Conservation (phyloP, 2,888 invertebrate genomes). For the Malthinus seriepunctatus region DNA sequence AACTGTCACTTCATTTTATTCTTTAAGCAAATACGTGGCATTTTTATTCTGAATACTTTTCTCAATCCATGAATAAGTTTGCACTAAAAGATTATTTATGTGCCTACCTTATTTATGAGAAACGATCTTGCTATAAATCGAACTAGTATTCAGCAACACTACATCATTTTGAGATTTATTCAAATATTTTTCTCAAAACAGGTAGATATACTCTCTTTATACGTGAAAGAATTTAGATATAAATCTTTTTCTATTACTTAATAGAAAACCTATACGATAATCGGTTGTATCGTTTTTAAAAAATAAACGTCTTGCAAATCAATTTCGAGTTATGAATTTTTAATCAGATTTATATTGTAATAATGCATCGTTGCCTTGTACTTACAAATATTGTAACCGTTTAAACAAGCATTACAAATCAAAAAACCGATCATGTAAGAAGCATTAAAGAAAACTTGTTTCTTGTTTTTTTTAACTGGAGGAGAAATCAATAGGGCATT, state of each 20-base stretch:
- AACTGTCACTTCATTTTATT: constrained; percentile 34
- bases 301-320: not conserved
- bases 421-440: constrained; percentile 45
- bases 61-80: constrained; percentile 40
- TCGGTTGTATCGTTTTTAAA: not conserved
- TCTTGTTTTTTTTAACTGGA: constrained; percentile 32
- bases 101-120: constrained; percentile 37
- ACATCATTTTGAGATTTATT: constrained; percentile 35
- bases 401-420: constrained; percentile 47
- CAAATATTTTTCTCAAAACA: constrained; percentile 23
- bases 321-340: too few relatives aligned
- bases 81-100: constrained; percentile 42
- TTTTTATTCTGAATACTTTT: constrained; percentile 27
- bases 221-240: constrained; percentile 13
- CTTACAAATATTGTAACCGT: constrained; percentile 41
- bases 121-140: constrained; percentile 36
- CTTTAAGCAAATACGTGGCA: constrained; percentile 28
- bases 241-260: not conserved
- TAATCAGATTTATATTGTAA: too few relatives aligned
- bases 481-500: constrained; percentile 48
- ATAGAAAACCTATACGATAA: not conserved
- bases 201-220: constrained; percentile 9
- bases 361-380: constrained; percentile 33
- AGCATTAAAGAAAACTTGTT: constrained; percentile 41
- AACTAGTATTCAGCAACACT: constrained; percentile 30